Evolutionary conservation across 2,113 vertebrate genomes (phyloP), one percentile per base, ranked within the genome.

Genomic region (Tylochromis polylepis): DNA sequence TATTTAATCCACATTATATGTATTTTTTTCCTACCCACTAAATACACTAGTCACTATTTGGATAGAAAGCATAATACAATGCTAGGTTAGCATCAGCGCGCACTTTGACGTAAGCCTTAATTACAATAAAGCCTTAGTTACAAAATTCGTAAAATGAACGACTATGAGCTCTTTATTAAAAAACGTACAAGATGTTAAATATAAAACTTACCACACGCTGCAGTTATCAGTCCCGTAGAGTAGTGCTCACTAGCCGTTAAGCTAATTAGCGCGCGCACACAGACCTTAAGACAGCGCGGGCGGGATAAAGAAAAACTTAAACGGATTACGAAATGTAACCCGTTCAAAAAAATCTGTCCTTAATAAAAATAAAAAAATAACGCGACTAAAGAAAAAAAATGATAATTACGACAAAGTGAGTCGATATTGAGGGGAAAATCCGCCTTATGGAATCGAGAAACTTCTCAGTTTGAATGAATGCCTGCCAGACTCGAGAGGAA

Each of bases 201-300:
- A 6, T 43, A 8, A 22, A 62, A 95, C 95, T 96, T 56, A 96
- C 95, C 95, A 94, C 90, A 85, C 88, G 87, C 87, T 84, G 15
- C 51, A 58, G 79, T 83, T 84, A 77, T 89, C 34, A 20, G 41
- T 78, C 53, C 7, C 2, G 81, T 8, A 78, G 65, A 92, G 87
- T 11, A 12, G 20, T 1, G 20, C 41, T 15, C 24, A 79, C 36
- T 85, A 91, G 72, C 90, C 62, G 7, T 20, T 92, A 90, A 94
- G 92, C 91, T 94, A 94, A 93, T 88, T 87, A 90, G 65, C 90
- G 91, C 94, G 90, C 86, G 79, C 87, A 36, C 88, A 41, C 51
- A 38, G 53, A 60, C 41, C 57, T 29, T 67, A 62, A 46, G 34
- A 85, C 81, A 87, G 93, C 94, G 95, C 92, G 94, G 91, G 95